phyloP scores from a whole-genome alignment of 2,797 vertebrate species.

The Lagocephalus sceleratus region DNA sequence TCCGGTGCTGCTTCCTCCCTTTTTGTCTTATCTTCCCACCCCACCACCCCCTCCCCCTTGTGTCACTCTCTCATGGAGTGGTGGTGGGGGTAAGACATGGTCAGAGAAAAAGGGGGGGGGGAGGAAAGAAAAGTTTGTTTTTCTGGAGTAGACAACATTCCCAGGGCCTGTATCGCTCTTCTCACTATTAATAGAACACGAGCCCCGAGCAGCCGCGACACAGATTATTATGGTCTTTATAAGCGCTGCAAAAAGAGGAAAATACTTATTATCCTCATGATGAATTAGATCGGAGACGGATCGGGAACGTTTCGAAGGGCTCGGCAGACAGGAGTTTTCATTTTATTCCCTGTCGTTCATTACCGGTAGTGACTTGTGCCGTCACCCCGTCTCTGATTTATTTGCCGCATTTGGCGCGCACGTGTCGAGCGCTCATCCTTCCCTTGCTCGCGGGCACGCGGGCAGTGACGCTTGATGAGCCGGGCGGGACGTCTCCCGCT shows the following conservation, averaged over 20 bases:
- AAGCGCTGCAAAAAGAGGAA: constrained; percentile 1
- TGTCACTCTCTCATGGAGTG: constrained; percentile 34
- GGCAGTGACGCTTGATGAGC: constrained; percentile 1
- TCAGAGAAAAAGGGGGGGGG: constrained; percentile 19
- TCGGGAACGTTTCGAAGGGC: neutral
- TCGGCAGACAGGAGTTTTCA: neutral
- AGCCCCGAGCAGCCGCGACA: constrained; percentile 26
- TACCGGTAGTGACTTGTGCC: neutral
- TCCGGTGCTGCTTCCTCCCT: constrained; percentile 36
- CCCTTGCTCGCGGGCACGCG: neutral
- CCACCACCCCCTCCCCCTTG: constrained; percentile 29
- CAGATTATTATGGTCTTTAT: constrained; percentile 46
- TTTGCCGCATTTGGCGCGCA: neutral
- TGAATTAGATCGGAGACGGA: neutral
- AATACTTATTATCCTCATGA: neutral
- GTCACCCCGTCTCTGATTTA: neutral
- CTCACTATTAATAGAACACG: constrained; percentile 72
- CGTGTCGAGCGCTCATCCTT: neutral
- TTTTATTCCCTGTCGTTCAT: neutral
- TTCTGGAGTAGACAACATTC: constrained; percentile 71
- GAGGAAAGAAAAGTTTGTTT: constrained; percentile 61
- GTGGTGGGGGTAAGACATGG: constrained; percentile 15
- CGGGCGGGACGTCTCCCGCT: neutral
- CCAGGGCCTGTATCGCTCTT: constrained; percentile 71
- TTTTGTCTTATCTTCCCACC: constrained; percentile 18